Conservation (phyloP, 2,888 invertebrate species). For the Siphlonurus alternatus region DNA sequence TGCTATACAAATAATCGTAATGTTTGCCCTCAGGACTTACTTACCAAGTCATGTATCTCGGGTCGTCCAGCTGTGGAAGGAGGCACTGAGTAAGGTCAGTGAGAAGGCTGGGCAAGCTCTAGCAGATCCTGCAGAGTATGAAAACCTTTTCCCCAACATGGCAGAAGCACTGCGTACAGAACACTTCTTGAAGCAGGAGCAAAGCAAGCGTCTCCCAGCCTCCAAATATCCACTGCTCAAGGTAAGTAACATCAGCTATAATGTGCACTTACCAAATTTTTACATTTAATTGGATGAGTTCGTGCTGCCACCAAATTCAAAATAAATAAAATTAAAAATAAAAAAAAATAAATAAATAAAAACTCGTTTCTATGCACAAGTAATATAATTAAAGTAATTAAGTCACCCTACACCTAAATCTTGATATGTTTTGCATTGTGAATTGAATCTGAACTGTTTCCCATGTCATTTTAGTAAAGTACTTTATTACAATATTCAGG, state of each 20-base stretch:
- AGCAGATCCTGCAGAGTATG: slow-evolving; percentile 90
- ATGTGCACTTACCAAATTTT: background rate
- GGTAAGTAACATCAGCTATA: slow-evolving; percentile 24
- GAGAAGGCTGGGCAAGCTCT: slow-evolving; percentile 86
- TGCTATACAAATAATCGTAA: background rate
- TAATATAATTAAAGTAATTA: too few relatives aligned
- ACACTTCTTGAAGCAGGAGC: slow-evolving; percentile 37
- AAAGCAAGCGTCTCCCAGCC: slow-evolving; percentile 36
- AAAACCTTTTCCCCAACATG: slow-evolving; percentile 86
- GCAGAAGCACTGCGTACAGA: slow-evolving; percentile 54
- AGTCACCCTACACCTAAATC: too few relatives aligned
- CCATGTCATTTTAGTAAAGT: too few relatives aligned
- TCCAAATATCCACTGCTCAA: slow-evolving; percentile 31
- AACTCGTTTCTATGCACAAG: too few relatives aligned
- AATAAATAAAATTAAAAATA: slow-evolving; percentile 8
- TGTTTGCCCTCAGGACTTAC: slow-evolving; percentile 51
- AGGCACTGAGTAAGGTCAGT: slow-evolving; percentile 56
- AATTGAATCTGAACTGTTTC: too few relatives aligned
- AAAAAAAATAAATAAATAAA: slow-evolving; percentile 2
- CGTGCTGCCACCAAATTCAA: slow-evolving; percentile 5
- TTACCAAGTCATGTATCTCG: slow-evolving; percentile 80
- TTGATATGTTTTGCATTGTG: too few relatives aligned
- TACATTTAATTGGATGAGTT: background rate
- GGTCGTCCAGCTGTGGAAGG: slow-evolving; percentile 78
- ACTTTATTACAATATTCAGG: too few relatives aligned